Conservation (phyloP, 1,140 invertebrate genomes). For the Calephelis nemesis region DNA sequence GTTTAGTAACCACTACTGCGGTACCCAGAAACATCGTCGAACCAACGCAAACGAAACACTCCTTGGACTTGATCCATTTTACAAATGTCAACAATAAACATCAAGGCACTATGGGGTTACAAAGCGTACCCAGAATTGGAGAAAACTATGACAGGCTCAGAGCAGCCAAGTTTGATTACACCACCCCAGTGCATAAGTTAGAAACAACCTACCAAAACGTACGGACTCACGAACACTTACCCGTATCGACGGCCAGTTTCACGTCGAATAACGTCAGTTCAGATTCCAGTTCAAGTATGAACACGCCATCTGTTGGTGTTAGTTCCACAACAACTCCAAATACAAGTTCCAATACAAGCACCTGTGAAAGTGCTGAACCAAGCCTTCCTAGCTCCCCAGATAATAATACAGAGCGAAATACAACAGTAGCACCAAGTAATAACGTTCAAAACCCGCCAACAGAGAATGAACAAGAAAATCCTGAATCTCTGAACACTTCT, state of each 20-base stretch:
- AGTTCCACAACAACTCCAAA: slow-evolving; percentile 69
- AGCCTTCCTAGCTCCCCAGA: slow-evolving; percentile 70
- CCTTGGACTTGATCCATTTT: slow-evolving; percentile 60
- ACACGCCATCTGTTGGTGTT: slow-evolving; percentile 61
- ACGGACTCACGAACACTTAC: slow-evolving; percentile 48
- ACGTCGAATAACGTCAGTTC: slow-evolving; percentile 55
- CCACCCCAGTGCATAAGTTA: slow-evolving; percentile 45
- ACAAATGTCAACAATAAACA: slow-evolving; percentile 45
- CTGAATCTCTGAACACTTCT: slow-evolving; percentile 57
- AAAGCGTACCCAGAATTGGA: slow-evolving; percentile 48
- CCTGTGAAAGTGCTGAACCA: slow-evolving; percentile 71
- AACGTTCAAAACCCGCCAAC: slow-evolving; percentile 37
- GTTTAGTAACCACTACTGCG: slow-evolving; percentile 44
- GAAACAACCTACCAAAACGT: slow-evolving; percentile 65
- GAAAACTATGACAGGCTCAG: slow-evolving; percentile 54
- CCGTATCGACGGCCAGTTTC: slow-evolving; percentile 42
- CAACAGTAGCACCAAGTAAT: slow-evolving; percentile 42
- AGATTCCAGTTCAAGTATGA: slow-evolving; percentile 71
- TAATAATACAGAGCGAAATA: slow-evolving; percentile 59
- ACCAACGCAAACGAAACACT: slow-evolving; percentile 48
- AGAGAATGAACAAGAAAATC: slow-evolving; percentile 46
- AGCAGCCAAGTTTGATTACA: slow-evolving; percentile 55
- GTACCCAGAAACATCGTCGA: slow-evolving; percentile 51
- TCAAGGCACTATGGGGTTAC: slow-evolving; percentile 45
- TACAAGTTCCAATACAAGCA: slow-evolving; percentile 65